Evolutionary conservation across 2,797 vertebrate species (phyloP).

Genomic region (Acanthis flammea): DNA sequence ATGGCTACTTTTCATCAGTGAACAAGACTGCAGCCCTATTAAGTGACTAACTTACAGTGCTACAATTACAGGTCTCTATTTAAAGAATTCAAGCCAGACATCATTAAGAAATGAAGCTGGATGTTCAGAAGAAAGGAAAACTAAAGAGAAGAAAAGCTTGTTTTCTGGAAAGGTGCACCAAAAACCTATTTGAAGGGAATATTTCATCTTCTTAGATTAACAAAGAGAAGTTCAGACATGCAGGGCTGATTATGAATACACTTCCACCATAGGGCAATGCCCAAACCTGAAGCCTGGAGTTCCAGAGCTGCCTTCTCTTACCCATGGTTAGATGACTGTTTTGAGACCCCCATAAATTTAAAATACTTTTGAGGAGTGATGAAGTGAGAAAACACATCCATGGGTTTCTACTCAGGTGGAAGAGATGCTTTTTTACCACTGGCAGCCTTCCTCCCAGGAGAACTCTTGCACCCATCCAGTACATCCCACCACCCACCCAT

Average conservation of each 20-base stretch:
- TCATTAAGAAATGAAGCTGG: not conserved
- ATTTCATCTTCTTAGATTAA: not conserved
- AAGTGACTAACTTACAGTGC: not conserved
- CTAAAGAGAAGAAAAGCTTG: not conserved
- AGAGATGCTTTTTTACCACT: not conserved
- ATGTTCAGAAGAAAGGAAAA: not conserved
- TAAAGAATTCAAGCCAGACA: constrained; percentile 22
- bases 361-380: not conserved
- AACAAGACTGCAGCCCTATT: constrained; percentile 12
- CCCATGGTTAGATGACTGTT: not conserved
- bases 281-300: not conserved
- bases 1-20: constrained; percentile 41
- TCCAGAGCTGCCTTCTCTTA: not conserved
- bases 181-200: not conserved
- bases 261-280: not conserved
- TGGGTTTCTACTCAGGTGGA: not conserved
- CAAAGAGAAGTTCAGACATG: not conserved
- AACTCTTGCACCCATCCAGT: not conserved
- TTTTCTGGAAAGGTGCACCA: not conserved
- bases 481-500: not conserved
- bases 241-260: not conserved
- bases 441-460: not conserved
- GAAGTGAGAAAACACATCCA: not conserved
- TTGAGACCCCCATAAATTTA: not conserved
- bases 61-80: constrained; percentile 13